Evolutionary conservation across 2,113 vertebrate genomes (phyloP).

Genomic region (Salvelinus sp.): DNA sequence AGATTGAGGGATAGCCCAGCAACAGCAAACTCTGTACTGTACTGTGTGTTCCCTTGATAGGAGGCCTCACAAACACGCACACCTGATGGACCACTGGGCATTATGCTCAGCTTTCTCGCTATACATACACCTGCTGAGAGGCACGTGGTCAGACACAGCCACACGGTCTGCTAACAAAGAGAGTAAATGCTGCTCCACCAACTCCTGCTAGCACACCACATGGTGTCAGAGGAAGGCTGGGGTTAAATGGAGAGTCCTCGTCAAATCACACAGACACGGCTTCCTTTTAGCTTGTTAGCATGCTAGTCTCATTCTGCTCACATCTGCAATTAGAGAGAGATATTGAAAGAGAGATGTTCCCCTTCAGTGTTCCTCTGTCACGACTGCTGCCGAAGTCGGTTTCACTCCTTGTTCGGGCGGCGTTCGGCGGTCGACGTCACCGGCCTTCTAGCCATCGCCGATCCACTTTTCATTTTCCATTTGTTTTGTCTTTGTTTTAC

Average conservation of each 20-base stretch:
- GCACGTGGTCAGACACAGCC: neutral
- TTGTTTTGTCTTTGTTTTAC: no score
- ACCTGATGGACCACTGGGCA: neutral
- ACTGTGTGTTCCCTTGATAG: neutral
- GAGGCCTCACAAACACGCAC: neutral
- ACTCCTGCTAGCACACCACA: neutral
- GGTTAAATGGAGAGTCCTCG: neutral
- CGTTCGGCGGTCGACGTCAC: no score
- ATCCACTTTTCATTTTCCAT: no score
- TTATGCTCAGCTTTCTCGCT: neutral
- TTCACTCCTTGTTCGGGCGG: no score
- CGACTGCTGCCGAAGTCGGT: no score
- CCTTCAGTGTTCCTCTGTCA: neutral
- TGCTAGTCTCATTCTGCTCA: neutral
- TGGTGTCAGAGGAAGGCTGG: neutral
- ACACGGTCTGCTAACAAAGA: neutral
- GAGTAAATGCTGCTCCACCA: neutral
- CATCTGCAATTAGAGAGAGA: neutral
- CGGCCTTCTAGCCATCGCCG: no score
- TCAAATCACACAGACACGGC: conserved; percentile 2
- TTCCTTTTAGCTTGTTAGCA: neutral
- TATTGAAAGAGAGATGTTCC: neutral
- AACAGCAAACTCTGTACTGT: neutral
- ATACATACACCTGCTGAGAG: neutral
- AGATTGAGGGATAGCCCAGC: neutral